Conservation (phyloP, 2,113 vertebrate species). For the Tupaia chinensis region DNA sequence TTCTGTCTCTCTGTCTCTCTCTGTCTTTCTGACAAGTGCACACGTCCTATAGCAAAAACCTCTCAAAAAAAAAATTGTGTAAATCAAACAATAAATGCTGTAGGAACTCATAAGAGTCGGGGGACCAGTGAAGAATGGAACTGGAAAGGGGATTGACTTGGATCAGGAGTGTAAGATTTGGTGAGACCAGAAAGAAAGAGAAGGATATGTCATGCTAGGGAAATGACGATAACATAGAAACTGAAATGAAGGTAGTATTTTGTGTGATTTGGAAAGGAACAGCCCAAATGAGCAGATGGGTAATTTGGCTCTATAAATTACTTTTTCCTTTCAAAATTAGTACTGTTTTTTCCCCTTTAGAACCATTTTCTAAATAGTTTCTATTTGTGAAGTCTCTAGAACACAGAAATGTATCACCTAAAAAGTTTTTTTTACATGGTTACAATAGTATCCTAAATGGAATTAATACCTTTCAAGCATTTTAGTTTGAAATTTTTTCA, state of each 20-base stretch:
- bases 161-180: neutral
- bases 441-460: neutral
- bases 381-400: slow-evolving; percentile 22
- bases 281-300: neutral
- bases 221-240: neutral
- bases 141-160: neutral
- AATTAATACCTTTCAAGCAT: slow-evolving; percentile 48
- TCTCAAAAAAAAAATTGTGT: neutral
- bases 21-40: too few species aligned
- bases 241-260: neutral
- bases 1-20: too few species aligned
- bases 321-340: slow-evolving; percentile 39
- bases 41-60: too few species aligned
- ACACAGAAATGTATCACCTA: neutral
- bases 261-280: slow-evolving; percentile 1
- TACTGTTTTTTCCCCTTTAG: neutral
- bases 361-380: neutral
- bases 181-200: neutral
- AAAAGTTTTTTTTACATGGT: neutral
- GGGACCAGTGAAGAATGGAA: neutral
- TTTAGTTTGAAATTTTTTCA: slow-evolving; percentile 59
- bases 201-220: neutral
- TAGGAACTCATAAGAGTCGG: neutral
- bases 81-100: neutral
- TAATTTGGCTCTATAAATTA: neutral